phyloP scores from a whole-genome alignment of 1,140 invertebrate species.

The Drosophila obscura region DNA sequence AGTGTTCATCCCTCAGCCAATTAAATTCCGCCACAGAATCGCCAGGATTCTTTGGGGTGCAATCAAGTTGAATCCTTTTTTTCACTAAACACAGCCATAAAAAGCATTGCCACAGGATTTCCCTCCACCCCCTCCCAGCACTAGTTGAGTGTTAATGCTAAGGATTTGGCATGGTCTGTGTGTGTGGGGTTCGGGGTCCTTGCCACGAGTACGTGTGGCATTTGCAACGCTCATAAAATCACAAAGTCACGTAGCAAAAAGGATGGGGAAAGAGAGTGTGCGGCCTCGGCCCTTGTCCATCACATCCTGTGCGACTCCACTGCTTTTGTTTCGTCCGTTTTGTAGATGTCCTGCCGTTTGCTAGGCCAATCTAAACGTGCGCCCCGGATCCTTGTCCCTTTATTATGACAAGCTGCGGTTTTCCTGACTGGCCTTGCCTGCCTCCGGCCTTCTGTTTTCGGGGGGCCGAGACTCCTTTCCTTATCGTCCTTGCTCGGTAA shows the following conservation, averaged over 20 bases:
- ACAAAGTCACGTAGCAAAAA: slow-evolving; percentile 70
- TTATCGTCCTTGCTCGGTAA: slow-evolving; percentile 42
- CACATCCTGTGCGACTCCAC: slow-evolving; percentile 7
- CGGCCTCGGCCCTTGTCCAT: slow-evolving; percentile 57
- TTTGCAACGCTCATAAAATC: slow-evolving; percentile 77
- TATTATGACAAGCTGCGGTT: slow-evolving; percentile 80
- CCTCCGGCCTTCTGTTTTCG: slow-evolving; percentile 12
- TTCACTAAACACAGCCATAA: slow-evolving; percentile 77
- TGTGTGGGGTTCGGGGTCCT: slow-evolving; percentile 23
- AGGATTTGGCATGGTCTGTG: slow-evolving; percentile 23
- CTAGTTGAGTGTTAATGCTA: slow-evolving; percentile 77
- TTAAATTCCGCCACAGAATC: slow-evolving; percentile 22
- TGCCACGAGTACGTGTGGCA: slow-evolving; percentile 65
- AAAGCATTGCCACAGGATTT: slow-evolving; percentile 64
- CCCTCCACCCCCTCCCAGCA: slow-evolving; percentile 7
- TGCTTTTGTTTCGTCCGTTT: slow-evolving; percentile 31
- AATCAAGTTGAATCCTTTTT: slow-evolving; percentile 74
- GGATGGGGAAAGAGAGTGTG: slow-evolving; percentile 8
- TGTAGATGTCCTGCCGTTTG: slow-evolving; percentile 62
- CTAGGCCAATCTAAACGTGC: slow-evolving; percentile 60
- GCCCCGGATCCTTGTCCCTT: slow-evolving; percentile 47
- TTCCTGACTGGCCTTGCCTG: slow-evolving; percentile 17
- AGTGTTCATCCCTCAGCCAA: slow-evolving; percentile 11
- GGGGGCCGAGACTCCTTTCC: slow-evolving; percentile 15
- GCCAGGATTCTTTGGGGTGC: slow-evolving; percentile 50